A percentile compares a stretch with the other conserved stretches of the same genome.
Conservation (phyloP, 2,888 invertebrate species). For the Zhengitettix transpicula region DNA sequence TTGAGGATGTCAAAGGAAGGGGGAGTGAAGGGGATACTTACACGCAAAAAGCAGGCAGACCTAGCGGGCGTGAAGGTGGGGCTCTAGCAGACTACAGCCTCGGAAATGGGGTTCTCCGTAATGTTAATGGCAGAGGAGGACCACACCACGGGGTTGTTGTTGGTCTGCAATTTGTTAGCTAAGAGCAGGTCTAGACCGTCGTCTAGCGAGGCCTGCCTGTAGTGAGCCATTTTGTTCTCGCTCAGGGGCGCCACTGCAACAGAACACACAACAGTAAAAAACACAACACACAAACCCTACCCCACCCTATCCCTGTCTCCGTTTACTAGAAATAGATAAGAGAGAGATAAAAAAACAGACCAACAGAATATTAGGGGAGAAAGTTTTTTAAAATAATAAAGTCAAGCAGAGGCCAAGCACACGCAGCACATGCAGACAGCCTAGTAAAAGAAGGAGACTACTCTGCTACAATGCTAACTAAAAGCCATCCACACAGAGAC, state of each 20-base stretch:
- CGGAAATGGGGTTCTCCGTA: constrained; percentile 63
- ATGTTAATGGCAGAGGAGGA: constrained; percentile 49
- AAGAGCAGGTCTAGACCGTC: constrained; percentile 22
- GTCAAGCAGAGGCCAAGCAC: too few species aligned
- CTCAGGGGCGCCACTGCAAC: constrained; percentile 53
- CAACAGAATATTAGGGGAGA: too few species aligned
- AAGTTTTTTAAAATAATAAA: too few species aligned
- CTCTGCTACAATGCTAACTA: too few species aligned
- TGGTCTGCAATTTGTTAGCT: constrained; percentile 9
- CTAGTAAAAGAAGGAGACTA: too few species aligned
- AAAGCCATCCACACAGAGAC: too few species aligned
- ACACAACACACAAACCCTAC: too few species aligned
- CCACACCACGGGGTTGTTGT: constrained; percentile 9
- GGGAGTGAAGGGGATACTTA: not conserved
- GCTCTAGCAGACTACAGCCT: constrained; percentile 50
- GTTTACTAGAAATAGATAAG: too few species aligned
- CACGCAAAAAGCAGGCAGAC: not conserved
- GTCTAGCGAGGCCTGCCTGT: constrained; percentile 41
- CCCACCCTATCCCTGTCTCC: too few species aligned
- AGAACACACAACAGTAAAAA: not conserved
- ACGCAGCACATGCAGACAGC: too few species aligned
- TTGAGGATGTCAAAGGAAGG: not conserved
- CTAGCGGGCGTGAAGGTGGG: not conserved
- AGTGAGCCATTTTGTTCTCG: constrained; percentile 49
- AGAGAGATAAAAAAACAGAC: too few species aligned